Evolutionary conservation across 2,797 vertebrate genomes (phyloP), one percentile per base, ranked within the genome.

Genomic region (Cygnus olor): DNA sequence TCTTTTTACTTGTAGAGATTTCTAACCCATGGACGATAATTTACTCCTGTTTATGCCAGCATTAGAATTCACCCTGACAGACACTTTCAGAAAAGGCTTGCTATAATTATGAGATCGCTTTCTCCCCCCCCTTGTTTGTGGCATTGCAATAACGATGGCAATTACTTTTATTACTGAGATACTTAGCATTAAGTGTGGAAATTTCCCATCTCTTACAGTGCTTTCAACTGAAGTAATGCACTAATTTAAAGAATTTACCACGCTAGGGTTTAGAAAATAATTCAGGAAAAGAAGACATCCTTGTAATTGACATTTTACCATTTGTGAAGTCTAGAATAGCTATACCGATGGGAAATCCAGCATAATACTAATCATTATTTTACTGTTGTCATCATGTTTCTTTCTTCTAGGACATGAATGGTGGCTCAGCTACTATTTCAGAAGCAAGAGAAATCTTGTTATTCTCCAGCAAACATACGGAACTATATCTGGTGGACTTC

Each of bases 1-100:
- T 60, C 42, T 94, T 82, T 83, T 87, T 94, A 90, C 71, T 45
- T 91, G 88, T 53, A 61, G 47, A 90, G 40, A 79, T n/a, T 47
- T 76, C 42, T 45, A 90, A 80, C 25, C 72, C 38, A 47, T 3
- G 20, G 80, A 68, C 57, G 28, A 42, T 32, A 77, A 61, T 51
- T 71, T 54, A 56, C 40, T 72, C 40, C 54, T 84, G 66, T 87
- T 88, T 80, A 66, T 30, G 45, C 6, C 47, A 20, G 66, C 34
- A 81, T 94, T 91, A 96, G 91, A 88, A 82, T 91, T 81, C 95
- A 81, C 49, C 79, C 30, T 91, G 70, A 90, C 38, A 60, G 38
- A 57, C 10, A 13, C 21, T 88, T 79, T 80, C 60, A 27, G 34
- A 57, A 84, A 66, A 91, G 45, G 49, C n/a, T 61, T 63, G 51